These are phyloP conservation scores for Nylanderia fulva DNA, from an alignment of 1,140 invertebrate genomes.

Conservation along the genomic window DNA sequence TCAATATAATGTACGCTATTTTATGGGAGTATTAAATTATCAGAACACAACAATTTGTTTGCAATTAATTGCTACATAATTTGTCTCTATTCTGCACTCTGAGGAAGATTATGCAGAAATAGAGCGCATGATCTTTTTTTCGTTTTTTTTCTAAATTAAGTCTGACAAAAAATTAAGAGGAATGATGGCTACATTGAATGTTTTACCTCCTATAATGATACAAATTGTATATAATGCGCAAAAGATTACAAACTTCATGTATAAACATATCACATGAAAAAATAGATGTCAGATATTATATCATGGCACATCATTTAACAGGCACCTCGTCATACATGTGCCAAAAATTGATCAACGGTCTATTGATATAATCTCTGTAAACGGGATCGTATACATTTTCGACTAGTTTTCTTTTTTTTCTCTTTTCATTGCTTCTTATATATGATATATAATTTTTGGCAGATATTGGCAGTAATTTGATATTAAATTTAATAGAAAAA, in stretches of 20 bases:
- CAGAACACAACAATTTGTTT: constrained; percentile 62
- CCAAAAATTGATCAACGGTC: constrained; percentile 57
- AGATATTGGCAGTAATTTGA: constrained; percentile 77
- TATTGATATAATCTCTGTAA: constrained; percentile 30
- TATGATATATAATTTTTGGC: constrained; percentile 71
- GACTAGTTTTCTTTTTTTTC: constrained; percentile 32
- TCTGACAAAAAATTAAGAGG: constrained; percentile 70
- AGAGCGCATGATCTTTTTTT: constrained; percentile 42
- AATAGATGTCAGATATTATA: constrained; percentile 48
- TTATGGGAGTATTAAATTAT: constrained; percentile 60
- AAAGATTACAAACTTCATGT: constrained; percentile 52
- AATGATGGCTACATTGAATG: constrained; percentile 70
- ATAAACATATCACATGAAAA: constrained; percentile 42
- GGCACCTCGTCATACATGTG: constrained; percentile 58
- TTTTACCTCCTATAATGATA: constrained; percentile 28
- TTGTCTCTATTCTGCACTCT: constrained; percentile 53
- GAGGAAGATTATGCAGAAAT: constrained; percentile 64
- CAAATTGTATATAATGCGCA: constrained; percentile 27
- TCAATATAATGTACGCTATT: constrained; percentile 64
- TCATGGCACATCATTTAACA: constrained; percentile 55
- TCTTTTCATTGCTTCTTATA: constrained; percentile 19
- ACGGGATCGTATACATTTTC: constrained; percentile 26
- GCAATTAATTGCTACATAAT: constrained; percentile 56
- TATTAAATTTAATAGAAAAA: constrained; percentile 60
- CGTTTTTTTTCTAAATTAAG: constrained; percentile 40